Evolutionary conservation across 2,113 vertebrate species (phyloP), one percentile per base, ranked within the genome.

Genomic region (Ammodramus savannarum): DNA sequence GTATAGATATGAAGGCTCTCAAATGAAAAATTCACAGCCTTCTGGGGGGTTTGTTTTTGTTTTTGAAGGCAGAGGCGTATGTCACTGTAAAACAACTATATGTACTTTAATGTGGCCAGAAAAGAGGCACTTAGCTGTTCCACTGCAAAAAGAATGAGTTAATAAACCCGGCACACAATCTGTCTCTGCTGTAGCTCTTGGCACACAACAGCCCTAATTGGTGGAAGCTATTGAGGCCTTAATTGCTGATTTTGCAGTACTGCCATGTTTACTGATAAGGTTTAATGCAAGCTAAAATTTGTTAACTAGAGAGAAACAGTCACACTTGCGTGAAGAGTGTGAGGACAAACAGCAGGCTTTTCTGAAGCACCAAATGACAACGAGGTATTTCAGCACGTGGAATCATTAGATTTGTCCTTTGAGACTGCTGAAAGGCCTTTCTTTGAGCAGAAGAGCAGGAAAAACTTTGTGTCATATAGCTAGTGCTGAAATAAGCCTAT

Each of bases 401-500:
- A 58, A 59, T 93, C 63, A 22, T 97, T 97, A 92, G 95, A 97
- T 97, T 95, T 94, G 87, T 85, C 91, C 79, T 95, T 90, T 94
- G 93, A 94, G 92, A 55, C 91, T 97, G 93, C 78, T 90, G 93
- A 93, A 97, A 97, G 91, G 87, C 95, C 90, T 91, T 91, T 87
- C 54, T 92, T 89, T n/a, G 68, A 95, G 90, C 93, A 96, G 89
- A 95, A 98, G 93, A 97, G 21, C 39, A 85, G 95, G 95, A 97
- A 95, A 91, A 97, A 96, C 95, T 71, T 88, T 25, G 26, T 2
- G 14, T 96, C 97, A 93, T 52, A 31, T 74, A 93, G 62, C 86
- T 80, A 38, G 85, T 95, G 95, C 85, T 95, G 89, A 96, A 97
- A 96, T 98, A 97, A 98, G 93, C 97, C 89, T 97, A 8, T 49